Percentiles rank a stretch among this genome's conserved stretches.
These are phyloP conservation scores for Calcarius ornatus DNA, from an alignment of 2,113 vertebrate genomes.

Conservation along the genomic window DNA sequence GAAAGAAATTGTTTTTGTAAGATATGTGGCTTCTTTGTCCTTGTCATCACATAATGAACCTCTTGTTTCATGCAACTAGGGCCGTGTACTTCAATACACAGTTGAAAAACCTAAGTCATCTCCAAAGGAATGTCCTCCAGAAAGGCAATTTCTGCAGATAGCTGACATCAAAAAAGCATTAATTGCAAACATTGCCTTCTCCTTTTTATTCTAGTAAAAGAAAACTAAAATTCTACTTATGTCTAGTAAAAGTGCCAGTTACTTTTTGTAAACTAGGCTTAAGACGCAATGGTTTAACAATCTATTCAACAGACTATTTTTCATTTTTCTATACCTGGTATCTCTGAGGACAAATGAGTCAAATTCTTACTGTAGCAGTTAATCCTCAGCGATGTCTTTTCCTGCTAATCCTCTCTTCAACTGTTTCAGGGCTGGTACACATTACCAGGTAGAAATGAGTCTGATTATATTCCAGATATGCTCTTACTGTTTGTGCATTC, in stretches of 20 bases:
- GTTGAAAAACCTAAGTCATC: background rate
- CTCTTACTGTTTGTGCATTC: constrained; percentile 14
- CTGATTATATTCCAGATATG: constrained; percentile 10
- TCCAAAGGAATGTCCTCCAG: background rate
- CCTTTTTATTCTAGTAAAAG: background rate
- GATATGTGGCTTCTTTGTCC: background rate
- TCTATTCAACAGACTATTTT: background rate
- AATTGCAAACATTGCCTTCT: background rate
- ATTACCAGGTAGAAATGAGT: background rate
- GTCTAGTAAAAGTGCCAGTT: background rate
- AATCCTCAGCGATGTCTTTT: background rate
- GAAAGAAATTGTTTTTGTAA: background rate
- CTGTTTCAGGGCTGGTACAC: background rate
- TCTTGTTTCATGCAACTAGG: background rate
- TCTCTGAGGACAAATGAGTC: background rate
- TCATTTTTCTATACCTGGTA: background rate
- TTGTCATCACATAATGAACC: background rate
- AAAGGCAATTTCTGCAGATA: background rate
- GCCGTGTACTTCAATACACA: background rate
- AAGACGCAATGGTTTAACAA: background rate
- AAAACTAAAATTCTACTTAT: too few species aligned
- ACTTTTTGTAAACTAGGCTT: background rate
- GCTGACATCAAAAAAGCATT: background rate
- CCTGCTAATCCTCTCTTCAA: background rate
- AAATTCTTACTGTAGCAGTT: background rate